Percentiles rank a stretch among this genome's conserved stretches.
These are phyloP conservation scores for Sander vitreus DNA, from an alignment of 2,113 vertebrate genomes.

Conservation along the genomic window DNA sequence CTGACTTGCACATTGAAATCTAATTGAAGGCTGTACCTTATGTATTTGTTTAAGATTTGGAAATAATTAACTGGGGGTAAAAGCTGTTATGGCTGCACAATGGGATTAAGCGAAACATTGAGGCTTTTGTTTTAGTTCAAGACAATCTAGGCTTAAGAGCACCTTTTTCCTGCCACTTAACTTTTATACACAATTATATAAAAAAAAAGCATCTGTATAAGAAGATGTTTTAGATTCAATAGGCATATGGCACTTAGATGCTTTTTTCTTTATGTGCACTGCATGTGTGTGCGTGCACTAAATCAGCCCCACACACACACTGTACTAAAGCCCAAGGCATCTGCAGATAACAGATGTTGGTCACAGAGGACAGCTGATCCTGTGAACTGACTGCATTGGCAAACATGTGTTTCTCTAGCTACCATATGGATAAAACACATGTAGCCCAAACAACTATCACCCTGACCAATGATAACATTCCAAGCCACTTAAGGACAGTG, in stretches of 20 bases:
- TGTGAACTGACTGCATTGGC: constrained; percentile 62
- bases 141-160: constrained; percentile 57
- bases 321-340: constrained; percentile 58
- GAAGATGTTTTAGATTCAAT: constrained; percentile 59
- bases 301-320: constrained; percentile 42
- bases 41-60: constrained; percentile 87
- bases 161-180: constrained; percentile 69
- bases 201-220: constrained; percentile 46
- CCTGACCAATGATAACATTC: constrained; percentile 48
- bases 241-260: constrained; percentile 59
- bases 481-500: constrained; percentile 25
- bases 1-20: constrained; percentile 84
- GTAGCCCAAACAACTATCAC: constrained; percentile 32
- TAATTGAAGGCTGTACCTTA: constrained; percentile 84
- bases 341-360: constrained; percentile 79
- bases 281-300: constrained; percentile 40
- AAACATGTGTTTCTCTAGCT: constrained; percentile 71
- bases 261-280: constrained; percentile 39
- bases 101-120: constrained; percentile 77
- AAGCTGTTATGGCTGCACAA: constrained; percentile 81
- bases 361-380: constrained; percentile 80
- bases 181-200: constrained; percentile 70
- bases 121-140: constrained; percentile 65
- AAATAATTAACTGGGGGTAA: constrained; percentile 86
- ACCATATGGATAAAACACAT: constrained; percentile 79